A percentile compares a stretch with the other conserved stretches of the same genome.
Conservation (phyloP, 2,797 vertebrate species). For the Phalanger gymnotis region DNA sequence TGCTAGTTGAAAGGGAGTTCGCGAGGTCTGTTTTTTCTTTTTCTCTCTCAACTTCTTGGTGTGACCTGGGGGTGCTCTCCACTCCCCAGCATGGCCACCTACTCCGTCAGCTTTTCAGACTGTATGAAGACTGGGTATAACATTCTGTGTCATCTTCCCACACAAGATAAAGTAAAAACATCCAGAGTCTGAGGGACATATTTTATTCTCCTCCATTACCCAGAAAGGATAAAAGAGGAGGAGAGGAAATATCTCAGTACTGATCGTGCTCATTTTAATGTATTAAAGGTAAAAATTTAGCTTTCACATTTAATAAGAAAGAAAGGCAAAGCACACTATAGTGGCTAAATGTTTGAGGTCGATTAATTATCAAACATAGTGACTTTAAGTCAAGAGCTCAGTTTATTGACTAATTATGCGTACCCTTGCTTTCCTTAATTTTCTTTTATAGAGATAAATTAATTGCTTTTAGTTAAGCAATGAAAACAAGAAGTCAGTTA, state of each 20-base stretch:
- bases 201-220: neutral
- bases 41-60: neutral
- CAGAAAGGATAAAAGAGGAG: neutral
- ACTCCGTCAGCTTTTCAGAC: neutral
- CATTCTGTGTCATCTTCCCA: neutral
- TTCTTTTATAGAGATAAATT: neutral
- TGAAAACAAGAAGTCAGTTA: neutral
- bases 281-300: neutral
- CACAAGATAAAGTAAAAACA: neutral
- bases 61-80: neutral
- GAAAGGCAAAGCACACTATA: neutral
- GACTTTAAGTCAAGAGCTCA: constrained; percentile 22
- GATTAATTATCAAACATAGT: constrained; percentile 24
- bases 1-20: neutral
- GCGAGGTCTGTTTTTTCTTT: neutral
- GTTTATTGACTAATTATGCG: constrained; percentile 5
- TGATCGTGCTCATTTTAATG: neutral
- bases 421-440: constrained; percentile 18
- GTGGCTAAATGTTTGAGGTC: neutral
- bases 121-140: neutral
- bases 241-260: neutral
- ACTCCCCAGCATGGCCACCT: neutral
- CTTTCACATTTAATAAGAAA: constrained; percentile 12
- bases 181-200: neutral
- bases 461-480: constrained; percentile 3